A percentile compares a stretch with the other conserved stretches of the same genome.
phyloP scores from a whole-genome alignment of 2,888 invertebrate species.

The Orthosia incerta region DNA sequence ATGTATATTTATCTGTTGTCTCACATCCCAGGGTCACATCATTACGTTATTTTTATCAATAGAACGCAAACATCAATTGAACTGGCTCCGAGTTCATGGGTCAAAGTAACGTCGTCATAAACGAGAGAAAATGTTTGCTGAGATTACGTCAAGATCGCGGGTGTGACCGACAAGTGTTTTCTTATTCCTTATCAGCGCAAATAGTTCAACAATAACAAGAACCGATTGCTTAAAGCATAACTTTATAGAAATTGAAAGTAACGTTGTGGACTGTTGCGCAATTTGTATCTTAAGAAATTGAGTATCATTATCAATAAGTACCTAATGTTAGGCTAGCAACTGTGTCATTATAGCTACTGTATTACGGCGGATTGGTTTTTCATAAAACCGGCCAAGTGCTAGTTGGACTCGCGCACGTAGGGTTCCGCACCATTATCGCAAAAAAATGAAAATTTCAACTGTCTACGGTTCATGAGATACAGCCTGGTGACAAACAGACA shows the following conservation, averaged over 20 bases:
- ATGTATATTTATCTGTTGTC: constrained; percentile 29
- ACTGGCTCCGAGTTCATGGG: constrained; percentile 49
- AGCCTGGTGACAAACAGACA: too few relatives aligned
- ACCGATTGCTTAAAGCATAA: constrained; percentile 12
- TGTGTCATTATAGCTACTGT: neutral
- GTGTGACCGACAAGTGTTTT: constrained; percentile 51
- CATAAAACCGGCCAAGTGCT: too few relatives aligned
- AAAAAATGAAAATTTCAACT: too few relatives aligned
- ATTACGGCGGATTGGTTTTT: too few relatives aligned
- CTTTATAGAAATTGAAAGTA: constrained; percentile 40
- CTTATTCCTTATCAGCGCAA: constrained; percentile 40
- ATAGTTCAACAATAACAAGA: constrained; percentile 30
- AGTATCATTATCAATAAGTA: neutral
- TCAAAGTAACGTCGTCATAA: constrained; percentile 53
- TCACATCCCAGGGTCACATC: constrained; percentile 42
- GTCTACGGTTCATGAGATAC: too few relatives aligned
- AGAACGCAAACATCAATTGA: constrained; percentile 43
- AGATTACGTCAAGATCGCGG: constrained; percentile 65
- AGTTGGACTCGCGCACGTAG: too few relatives aligned
- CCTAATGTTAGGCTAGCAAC: constrained; percentile 2
- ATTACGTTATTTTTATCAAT: constrained; percentile 48
- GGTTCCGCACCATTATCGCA: too few relatives aligned
- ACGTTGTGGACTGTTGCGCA: constrained; percentile 13
- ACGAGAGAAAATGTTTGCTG: constrained; percentile 62
- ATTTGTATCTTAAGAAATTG: constrained; percentile 11